A percentile compares a stretch with the other conserved stretches of the same genome.
These are phyloP conservation scores for Haliclona indistincta DNA, from an alignment of 37 sponge, comb jelly and placozoan species.

Conservation along the genomic window DNA sequence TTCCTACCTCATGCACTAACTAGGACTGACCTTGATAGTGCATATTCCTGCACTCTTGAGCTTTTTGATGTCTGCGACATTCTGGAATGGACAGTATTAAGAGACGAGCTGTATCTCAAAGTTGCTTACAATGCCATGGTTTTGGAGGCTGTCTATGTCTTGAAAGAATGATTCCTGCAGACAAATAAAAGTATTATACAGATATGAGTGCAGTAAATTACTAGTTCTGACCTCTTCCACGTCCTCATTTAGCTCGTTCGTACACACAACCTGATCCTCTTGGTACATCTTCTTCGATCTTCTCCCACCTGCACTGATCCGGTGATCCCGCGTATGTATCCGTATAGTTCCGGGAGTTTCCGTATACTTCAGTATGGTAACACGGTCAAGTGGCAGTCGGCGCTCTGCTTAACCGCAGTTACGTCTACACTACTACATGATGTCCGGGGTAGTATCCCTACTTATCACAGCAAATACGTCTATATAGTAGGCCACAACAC, in stretches of 20 bases:
- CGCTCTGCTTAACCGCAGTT: no score
- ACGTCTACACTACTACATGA: no score
- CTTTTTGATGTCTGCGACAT: slow-evolving; percentile 99
- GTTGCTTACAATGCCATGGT: slow-evolving; percentile 89
- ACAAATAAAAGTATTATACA: background rate
- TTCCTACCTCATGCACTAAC: no score
- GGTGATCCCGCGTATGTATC: no score
- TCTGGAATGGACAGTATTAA: slow-evolving; percentile 34
- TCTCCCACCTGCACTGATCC: no score
- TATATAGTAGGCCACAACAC: no score
- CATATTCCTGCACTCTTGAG: slow-evolving; percentile 96
- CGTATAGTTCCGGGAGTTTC: no score
- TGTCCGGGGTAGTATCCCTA: no score
- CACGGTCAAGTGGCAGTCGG: no score
- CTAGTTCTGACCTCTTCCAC: slow-evolving; percentile 30
- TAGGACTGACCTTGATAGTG: slow-evolving; percentile 79
- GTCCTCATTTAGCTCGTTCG: slow-evolving; percentile 38
- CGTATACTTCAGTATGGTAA: no score
- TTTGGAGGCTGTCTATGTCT: slow-evolving; percentile 92
- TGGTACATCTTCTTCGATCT: no score
- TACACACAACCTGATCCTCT: slow-evolving; percentile 71
- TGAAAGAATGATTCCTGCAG: slow-evolving; percentile 84
- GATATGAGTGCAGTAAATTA: background rate
- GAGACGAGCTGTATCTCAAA: background rate
- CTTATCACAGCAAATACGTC: no score